Percentiles rank a stretch among this genome's conserved stretches.
phyloP scores from a whole-genome alignment of 2,797 vertebrate genomes.

The Lindbergichthys nudifrons region DNA sequence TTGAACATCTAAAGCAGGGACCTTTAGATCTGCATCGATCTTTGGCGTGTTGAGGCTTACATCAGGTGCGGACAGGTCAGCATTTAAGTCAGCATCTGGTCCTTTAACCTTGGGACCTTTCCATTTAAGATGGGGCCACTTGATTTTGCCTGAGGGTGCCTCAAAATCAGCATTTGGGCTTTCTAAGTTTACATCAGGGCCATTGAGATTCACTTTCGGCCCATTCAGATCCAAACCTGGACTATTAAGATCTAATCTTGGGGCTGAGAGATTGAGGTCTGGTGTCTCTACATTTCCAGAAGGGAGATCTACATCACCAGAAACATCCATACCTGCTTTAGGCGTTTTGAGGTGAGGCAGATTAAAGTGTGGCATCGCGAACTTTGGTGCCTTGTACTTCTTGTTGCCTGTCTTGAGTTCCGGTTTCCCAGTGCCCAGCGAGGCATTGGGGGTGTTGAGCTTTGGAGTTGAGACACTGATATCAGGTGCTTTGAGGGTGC shows the following conservation, averaged over 20 bases:
- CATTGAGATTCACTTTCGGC: conserved; percentile 67
- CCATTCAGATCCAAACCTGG: conserved; percentile 55
- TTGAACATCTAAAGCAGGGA: conserved; percentile 54
- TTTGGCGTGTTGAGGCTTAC: conserved; percentile 51
- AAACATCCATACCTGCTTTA: conserved; percentile 51
- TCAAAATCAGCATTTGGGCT: conserved; percentile 55
- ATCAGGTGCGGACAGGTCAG: conserved; percentile 57
- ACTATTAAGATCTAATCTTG: conserved; percentile 49
- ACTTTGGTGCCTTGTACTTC: conserved; percentile 64
- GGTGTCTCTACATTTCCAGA: conserved; percentile 42
- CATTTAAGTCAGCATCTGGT: conserved; percentile 56
- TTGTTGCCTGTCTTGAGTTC: conserved; percentile 46
- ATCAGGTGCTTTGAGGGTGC: conserved; percentile 59
- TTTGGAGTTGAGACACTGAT: conserved; percentile 63
- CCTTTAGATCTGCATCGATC: conserved; percentile 41
- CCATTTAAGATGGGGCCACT: conserved; percentile 67
- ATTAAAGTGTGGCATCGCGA: conserved; percentile 78
- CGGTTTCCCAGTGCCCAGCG: conserved; percentile 65
- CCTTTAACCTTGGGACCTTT: conserved; percentile 73
- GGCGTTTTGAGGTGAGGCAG: conserved; percentile 52
- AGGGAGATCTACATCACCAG: conserved; percentile 54
- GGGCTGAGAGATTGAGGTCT: conserved; percentile 50
- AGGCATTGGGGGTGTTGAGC: conserved; percentile 60
- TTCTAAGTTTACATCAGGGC: conserved; percentile 56
- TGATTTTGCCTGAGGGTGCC: conserved; percentile 56